Base-by-base conservation (phyloP, 2,888 invertebrate genomes). In the Standfussiana lucernea region DNA sequence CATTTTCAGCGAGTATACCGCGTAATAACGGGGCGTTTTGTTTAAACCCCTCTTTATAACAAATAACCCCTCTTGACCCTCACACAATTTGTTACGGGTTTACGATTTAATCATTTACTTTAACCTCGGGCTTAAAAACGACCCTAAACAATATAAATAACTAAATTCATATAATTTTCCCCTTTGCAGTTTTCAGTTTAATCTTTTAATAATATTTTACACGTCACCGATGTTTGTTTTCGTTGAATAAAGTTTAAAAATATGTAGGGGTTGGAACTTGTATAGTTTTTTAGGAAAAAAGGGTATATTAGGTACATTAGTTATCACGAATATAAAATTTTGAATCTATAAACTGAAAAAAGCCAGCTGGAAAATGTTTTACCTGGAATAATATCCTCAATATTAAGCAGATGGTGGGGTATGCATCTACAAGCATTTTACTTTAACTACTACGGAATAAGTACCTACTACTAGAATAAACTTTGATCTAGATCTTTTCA, bases 41-140 rank as follows among this genome's bases (percentile, higher is more conserved):
- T 80, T 80, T 68, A 71, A 88, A 81, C 85, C 87, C 82, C 71
- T 82, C 82, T 81, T 82, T 83, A 70, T 82, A 83, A 83, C 83
- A 82, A 89, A 89, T 82, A 80, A 88, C 81, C 83, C 64, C 35
- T 71, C 45, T 79, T 86, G 81, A 84, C 87, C 89, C 89, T 86
- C 72, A 74, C 67, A 74, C 84, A 89, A 89, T 89, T 88, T 87
- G 84, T 89, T 85, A 84, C 79, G 70, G 82, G 79, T 85, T 86
- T 73, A 82, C 76, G 69, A 77, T 85, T 85, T 89, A 85, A 88
- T 88, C 82, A 86, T 87, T 86, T 85, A 85, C 77, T 79, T 85
- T 81, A 66, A 85, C 84, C 84, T 77, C 71, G 74, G 69, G 77
- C 73, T 89, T 85, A 80, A 79, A 85, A 85, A 80, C 81, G 78